phyloP scores from a whole-genome alignment of 2,113 vertebrate species.

The Saccopteryx leptura region DNA sequence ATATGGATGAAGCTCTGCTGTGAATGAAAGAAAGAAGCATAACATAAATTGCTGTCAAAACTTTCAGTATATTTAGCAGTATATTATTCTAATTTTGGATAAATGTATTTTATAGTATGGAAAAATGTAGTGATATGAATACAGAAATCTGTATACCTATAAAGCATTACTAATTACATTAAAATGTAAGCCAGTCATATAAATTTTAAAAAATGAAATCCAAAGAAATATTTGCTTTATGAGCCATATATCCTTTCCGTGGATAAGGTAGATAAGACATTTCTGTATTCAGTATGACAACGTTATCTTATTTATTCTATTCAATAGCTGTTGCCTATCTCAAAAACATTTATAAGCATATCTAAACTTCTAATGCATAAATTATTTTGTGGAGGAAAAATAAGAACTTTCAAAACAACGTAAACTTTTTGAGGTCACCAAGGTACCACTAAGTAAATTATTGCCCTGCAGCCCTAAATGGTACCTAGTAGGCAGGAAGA shows the following conservation, averaged over 20 bases:
- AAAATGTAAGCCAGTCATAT: conserved; percentile 56
- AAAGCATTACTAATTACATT: conserved; percentile 66
- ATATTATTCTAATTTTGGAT: conserved; percentile 59
- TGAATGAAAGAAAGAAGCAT: conserved; percentile 39
- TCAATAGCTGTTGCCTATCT: conserved; percentile 7
- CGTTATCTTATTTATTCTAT: conserved; percentile 67
- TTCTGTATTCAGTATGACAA: conserved; percentile 38
- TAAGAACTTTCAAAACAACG: conserved; percentile 74
- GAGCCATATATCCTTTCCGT: conserved; percentile 24
- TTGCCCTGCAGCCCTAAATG: conserved; percentile 53
- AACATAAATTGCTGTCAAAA: conserved; percentile 46
- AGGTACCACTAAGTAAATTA: conserved; percentile 75
- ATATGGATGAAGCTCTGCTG: conserved; percentile 12
- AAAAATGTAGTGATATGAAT: conserved; percentile 61
- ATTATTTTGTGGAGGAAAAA: conserved; percentile 76
- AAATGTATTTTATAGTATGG: conserved; percentile 55
- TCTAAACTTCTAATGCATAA: conserved; percentile 56
- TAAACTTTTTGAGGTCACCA: conserved; percentile 77
- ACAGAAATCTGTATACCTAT: conserved; percentile 21
- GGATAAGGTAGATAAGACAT: conserved; percentile 5
- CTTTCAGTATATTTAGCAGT: conserved; percentile 45
- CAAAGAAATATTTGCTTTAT: conserved; percentile 57
- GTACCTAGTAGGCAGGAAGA: conserved; percentile 68
- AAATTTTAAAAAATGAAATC: conserved; percentile 40
- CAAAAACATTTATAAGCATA: conserved; percentile 76